These are phyloP conservation scores for Allacma fusca DNA, from an alignment of 2,888 invertebrate species.

Conservation along the genomic window DNA sequence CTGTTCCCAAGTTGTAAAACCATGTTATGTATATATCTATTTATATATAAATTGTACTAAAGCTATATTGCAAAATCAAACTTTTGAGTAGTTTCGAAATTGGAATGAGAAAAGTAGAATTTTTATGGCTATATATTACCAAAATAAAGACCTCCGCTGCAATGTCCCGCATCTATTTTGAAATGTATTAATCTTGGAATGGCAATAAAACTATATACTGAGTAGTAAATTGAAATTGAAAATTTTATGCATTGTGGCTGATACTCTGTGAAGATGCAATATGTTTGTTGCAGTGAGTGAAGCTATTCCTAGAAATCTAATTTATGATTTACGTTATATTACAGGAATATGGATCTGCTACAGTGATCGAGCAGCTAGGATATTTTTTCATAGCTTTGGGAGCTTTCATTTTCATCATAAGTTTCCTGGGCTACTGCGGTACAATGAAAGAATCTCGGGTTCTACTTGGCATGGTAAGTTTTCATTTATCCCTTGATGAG, in stretches of 20 bases:
- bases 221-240: background rate
- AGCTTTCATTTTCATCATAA: conserved; percentile 75
- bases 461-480: conserved; percentile 74
- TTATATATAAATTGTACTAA: background rate
- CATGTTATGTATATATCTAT: background rate
- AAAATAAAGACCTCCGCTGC: background rate
- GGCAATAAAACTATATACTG: background rate
- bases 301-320: background rate
- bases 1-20: background rate
- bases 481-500: background rate
- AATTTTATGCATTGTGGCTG: background rate
- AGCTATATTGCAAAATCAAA: background rate
- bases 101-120: conserved; percentile 30
- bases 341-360: conserved; percentile 59
- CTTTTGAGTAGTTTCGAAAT: background rate
- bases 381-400: conserved; percentile 75
- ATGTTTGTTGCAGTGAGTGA: too few species aligned
- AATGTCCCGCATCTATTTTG: background rate
- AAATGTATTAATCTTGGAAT: background rate
- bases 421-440: conserved; percentile 77
- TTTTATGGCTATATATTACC: background rate
- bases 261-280: too few species aligned
- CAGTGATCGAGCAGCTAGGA: conserved; percentile 73
- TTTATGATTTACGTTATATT: background rate
- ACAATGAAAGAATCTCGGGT: conserved; percentile 75